These are phyloP conservation scores for Metaphire vulgaris DNA, from an alignment of 1,140 invertebrate species.

Conservation along the genomic window DNA sequence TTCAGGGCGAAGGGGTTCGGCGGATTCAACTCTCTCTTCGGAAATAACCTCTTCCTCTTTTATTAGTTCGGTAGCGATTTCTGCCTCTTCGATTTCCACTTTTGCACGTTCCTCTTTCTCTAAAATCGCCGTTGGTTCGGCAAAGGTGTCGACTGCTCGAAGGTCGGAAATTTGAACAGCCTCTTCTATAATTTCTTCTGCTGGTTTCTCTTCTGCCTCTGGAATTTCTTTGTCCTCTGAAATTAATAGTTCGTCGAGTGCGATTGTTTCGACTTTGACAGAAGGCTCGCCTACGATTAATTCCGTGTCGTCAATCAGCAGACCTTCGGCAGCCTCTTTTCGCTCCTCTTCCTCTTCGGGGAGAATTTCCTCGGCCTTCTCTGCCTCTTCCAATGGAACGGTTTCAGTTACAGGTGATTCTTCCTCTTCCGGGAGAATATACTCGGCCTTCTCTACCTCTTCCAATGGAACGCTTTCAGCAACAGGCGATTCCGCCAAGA, in stretches of 20 bases:
- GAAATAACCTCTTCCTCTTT: neutral
- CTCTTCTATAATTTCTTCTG: no score
- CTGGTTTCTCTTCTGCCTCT: neutral
- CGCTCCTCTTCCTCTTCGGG: neutral
- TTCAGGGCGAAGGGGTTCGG: neutral
- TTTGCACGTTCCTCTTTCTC: neutral
- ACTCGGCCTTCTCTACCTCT: no score
- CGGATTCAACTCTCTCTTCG: neutral
- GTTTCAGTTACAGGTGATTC: neutral
- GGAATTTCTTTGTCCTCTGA: neutral
- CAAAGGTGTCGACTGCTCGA: no score
- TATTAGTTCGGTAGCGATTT: neutral
- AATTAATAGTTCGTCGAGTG: neutral
- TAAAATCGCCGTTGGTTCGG: no score
- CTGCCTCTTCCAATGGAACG: neutral
- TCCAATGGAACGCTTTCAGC: neutral
- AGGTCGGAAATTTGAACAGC: no score
- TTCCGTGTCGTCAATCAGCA: neutral
- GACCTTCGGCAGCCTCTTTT: neutral
- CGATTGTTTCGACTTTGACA: neutral
- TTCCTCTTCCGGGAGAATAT: neutral
- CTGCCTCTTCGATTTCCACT: neutral
- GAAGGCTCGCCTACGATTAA: neutral
- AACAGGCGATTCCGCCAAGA: neutral
- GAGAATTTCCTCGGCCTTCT: neutral